Conservation (phyloP, 2,797 vertebrate species). For the Pseudomugil tenellus region DNA sequence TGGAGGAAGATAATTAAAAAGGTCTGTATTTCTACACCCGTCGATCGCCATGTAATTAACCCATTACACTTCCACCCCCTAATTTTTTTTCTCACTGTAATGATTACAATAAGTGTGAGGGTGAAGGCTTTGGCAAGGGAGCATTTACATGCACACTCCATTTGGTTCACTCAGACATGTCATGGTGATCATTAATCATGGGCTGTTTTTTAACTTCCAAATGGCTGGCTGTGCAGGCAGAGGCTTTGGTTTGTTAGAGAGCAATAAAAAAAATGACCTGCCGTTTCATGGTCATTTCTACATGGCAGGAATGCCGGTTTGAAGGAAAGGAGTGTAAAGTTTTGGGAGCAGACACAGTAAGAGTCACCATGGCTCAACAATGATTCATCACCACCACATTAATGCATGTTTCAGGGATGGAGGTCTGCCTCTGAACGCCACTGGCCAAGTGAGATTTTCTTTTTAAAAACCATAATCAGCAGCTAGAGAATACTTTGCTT, state of each 20-base stretch:
- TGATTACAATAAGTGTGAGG: constrained; percentile 82
- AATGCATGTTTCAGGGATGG: not conserved
- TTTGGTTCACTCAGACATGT: constrained; percentile 80
- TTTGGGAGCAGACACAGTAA: constrained; percentile 11
- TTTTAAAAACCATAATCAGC: not conserved
- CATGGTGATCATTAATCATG: constrained; percentile 78
- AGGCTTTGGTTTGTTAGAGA: constrained; percentile 61
- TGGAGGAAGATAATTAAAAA: constrained; percentile 81
- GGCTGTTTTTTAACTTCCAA: constrained; percentile 68
- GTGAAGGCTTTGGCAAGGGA: constrained; percentile 72
- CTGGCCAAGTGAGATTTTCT: not conserved
- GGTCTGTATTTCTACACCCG: constrained; percentile 70
- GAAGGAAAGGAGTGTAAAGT: constrained; percentile 4
- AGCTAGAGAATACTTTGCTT: not conserved
- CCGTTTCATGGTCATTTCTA: constrained; percentile 44
- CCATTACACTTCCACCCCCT: constrained; percentile 70
- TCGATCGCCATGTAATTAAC: constrained; percentile 77
- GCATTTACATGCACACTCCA: constrained; percentile 77
- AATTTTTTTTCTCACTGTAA: constrained; percentile 66
- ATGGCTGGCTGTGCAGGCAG: constrained; percentile 18
- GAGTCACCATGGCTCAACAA: constrained; percentile 1
- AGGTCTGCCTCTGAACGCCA: not conserved
- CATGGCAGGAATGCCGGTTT: constrained; percentile 25
- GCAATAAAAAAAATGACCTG: constrained; percentile 60
- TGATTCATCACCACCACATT: constrained; percentile 15